phyloP scores from a whole-genome alignment of 2,113 vertebrate species.

The Trematomus loennbergii region DNA sequence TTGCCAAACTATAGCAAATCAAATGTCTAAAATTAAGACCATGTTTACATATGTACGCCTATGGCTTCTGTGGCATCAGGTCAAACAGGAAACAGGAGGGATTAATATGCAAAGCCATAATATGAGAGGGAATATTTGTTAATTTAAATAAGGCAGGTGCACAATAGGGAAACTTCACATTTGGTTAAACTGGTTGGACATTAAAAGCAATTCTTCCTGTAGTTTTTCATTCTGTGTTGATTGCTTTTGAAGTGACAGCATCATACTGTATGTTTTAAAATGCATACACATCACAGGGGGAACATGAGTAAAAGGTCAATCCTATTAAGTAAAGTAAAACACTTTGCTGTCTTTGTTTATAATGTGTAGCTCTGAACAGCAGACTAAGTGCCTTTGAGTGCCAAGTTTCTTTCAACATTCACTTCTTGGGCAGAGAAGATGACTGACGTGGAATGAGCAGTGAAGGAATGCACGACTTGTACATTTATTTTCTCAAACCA shows the following conservation, averaged over 20 bases:
- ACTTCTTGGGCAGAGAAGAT: slow-evolving; percentile 14
- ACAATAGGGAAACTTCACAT: slow-evolving; percentile 24
- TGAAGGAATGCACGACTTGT: slow-evolving; percentile 13
- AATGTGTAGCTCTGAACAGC: not conserved
- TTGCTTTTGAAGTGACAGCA: not conserved
- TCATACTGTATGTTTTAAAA: not conserved
- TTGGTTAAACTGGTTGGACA: slow-evolving; percentile 52
- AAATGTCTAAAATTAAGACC: not conserved
- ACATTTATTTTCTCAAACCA: not conserved
- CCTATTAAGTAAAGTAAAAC: not conserved
- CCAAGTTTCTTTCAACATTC: slow-evolving; percentile 59
- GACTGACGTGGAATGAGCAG: slow-evolving; percentile 24
- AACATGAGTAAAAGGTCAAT: not conserved
- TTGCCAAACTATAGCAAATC: not conserved
- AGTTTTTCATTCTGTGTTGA: not conserved
- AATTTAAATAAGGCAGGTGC: slow-evolving; percentile 60
- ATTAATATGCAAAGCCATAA: slow-evolving; percentile 43
- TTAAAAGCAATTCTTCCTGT: not conserved
- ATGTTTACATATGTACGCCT: not conserved
- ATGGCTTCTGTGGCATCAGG: not conserved
- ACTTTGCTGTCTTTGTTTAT: slow-evolving; percentile 13
- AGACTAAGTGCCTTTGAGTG: slow-evolving; percentile 39
- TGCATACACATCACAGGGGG: not conserved
- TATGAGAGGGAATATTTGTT: slow-evolving; percentile 48
- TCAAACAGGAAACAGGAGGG: slow-evolving; percentile 36